Conservation (phyloP, 2,797 vertebrate genomes). For the Poecilia gillii region DNA sequence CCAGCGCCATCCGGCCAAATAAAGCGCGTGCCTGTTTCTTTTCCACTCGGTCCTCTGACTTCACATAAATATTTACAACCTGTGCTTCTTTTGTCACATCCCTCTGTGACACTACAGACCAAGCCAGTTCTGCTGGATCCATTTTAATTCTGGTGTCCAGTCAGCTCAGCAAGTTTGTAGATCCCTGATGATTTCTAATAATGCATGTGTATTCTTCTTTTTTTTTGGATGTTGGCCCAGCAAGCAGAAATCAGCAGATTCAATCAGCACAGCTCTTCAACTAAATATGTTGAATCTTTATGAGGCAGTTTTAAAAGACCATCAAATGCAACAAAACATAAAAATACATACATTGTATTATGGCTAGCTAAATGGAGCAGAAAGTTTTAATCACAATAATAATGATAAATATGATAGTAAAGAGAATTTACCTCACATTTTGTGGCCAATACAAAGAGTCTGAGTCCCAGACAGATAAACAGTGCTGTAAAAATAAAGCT, state of each 20-base stretch:
- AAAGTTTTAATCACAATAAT: background rate
- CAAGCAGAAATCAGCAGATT: constrained; percentile 5
- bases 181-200: constrained; percentile 33
- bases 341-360: background rate
- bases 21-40: constrained; percentile 46
- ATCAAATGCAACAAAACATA: background rate
- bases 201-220: constrained; percentile 7
- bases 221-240: constrained; percentile 12
- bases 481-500: background rate
- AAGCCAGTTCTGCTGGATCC: constrained; percentile 7
- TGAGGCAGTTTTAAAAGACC: background rate
- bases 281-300: background rate
- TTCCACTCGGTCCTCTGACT: constrained; percentile 31
- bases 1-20: constrained; percentile 57
- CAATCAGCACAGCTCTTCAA: constrained; percentile 10
- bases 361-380: background rate
- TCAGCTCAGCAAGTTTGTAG: constrained; percentile 27
- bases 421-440: background rate
- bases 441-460: background rate
- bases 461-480: background rate
- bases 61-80: constrained; percentile 54
- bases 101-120: constrained; percentile 35
- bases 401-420: background rate
- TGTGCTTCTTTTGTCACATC: constrained; percentile 33
- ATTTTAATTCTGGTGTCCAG: constrained; percentile 44